Base-by-base conservation (phyloP, 2,888 invertebrate species). In the Chirona hameri region DNA sequence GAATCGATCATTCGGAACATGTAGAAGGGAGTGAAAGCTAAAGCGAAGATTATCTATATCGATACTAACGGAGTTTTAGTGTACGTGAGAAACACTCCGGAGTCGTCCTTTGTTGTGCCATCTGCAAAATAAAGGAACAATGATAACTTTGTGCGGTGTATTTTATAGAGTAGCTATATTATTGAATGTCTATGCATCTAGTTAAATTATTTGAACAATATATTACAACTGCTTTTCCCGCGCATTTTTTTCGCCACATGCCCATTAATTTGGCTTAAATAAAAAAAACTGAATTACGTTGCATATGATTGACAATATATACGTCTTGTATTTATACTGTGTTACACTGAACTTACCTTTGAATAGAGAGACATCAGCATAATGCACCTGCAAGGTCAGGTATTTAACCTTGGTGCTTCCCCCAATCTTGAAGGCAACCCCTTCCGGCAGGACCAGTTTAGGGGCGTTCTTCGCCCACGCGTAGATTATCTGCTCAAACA, bases 381-480 rank as follows among this genome's bases (percentile, higher is more conserved):
- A 97, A 88, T 97, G 97, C 0, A 99, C 94, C 90, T 99, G 99
- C 65, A 99, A 89, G 0, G 98, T 97, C 83, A 99, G 90, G 88
- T 97, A 97, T 86, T 94, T 93, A 85, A 97, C 94, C 21, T 91
- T 90, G 0, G 96, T 94, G 83, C 92, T 91, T 82, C 91, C 92
- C 14, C 98, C 98, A 81, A 98, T 93, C 88, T 94, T 94, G 88
- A 98, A 99, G 1, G 97, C 99, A 15, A 99, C 97, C 84, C 93
- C 95, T 81, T 93, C 89, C 0, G 98, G 98, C 81, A 98, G 89
- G 79, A 91, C 89, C 9, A 98, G 89, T 82, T 91, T 91, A 0
- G 96, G 96, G 0, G 98, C 97, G 87, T 97, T 95, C 85, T 94
- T 91, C 2, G 97, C 98, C 97, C 97, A 98, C 0, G 97, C 97